Percentiles rank a stretch among this genome's conserved stretches.
Evolutionary conservation across 2,888 invertebrate species (phyloP).

Genomic region (Chrysolina oricalcia): DNA sequence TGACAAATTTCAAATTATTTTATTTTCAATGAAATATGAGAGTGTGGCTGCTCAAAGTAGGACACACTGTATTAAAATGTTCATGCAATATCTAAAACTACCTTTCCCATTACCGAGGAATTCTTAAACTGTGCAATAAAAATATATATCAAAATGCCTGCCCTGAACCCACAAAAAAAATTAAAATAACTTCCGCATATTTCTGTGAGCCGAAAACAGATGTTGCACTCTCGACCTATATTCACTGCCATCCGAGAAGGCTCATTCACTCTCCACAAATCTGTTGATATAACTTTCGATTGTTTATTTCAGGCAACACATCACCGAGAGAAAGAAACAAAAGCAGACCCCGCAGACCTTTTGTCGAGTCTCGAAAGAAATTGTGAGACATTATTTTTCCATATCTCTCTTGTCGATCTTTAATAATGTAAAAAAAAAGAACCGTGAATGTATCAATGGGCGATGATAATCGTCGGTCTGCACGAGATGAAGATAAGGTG

Average conservation of each 20-base stretch:
- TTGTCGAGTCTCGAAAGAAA: not conserved
- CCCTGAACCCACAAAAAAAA: not conserved
- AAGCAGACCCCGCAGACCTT: slow-evolving; percentile 28
- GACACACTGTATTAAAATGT: too few relatives aligned
- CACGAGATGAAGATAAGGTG: slow-evolving; percentile 31
- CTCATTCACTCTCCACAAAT: not conserved
- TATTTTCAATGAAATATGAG: too few relatives aligned
- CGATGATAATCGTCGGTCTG: slow-evolving; percentile 18
- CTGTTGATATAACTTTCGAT: slow-evolving; percentile 27
- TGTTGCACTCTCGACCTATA: slow-evolving; percentile 20
- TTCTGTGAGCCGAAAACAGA: not conserved
- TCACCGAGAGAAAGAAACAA: slow-evolving; percentile 17
- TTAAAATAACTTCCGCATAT: slow-evolving; percentile 12
- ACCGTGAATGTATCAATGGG: slow-evolving; percentile 28
- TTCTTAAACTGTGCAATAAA: not conserved
- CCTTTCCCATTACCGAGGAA: not conserved
- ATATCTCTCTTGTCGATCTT: slow-evolving; percentile 33
- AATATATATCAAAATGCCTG: not conserved
- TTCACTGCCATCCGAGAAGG: not conserved
- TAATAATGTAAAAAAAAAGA: slow-evolving; percentile 17
- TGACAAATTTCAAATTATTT: too few relatives aligned
- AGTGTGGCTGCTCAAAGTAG: too few relatives aligned
- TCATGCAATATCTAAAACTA: too few relatives aligned
- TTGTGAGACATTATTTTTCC: slow-evolving; percentile 25
- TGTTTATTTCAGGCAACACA: slow-evolving; percentile 19